Evolutionary conservation across 2,113 vertebrate genomes (phyloP).

Genomic region (Crotalus tigris): DNA sequence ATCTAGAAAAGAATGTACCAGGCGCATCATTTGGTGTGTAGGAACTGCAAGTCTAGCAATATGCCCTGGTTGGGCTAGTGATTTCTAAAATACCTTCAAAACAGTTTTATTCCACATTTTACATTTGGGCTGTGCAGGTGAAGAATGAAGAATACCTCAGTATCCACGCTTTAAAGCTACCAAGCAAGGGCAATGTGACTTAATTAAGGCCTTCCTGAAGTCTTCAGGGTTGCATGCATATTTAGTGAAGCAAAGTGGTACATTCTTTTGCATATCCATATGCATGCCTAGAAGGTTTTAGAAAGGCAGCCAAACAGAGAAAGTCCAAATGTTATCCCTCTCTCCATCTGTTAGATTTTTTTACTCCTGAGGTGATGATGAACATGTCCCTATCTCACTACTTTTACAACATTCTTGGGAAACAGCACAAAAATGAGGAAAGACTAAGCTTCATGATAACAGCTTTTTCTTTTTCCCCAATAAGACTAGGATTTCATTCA

Average conservation of each 20-base stretch:
- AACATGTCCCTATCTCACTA: neutral
- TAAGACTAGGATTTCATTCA: too few species aligned
- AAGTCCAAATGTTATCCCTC: neutral
- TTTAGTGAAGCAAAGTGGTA: neutral
- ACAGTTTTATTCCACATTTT: neutral
- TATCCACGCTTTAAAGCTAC: neutral
- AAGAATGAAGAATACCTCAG: neutral
- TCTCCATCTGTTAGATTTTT: neutral
- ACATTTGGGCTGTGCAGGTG: neutral
- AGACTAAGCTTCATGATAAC: too few species aligned
- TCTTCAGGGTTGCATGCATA: neutral
- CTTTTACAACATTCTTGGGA: neutral
- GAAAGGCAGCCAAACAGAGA: neutral
- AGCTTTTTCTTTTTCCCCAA: too few species aligned
- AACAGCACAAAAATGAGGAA: neutral
- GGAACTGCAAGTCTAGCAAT: neutral
- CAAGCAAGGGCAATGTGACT: neutral
- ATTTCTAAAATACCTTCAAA: neutral
- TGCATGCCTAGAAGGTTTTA: neutral
- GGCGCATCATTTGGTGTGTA: neutral
- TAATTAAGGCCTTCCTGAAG: neutral
- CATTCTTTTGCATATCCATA: neutral
- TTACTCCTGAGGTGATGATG: neutral
- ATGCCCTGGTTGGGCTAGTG: neutral
- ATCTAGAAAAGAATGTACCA: neutral